Evolutionary conservation across 2,113 vertebrate species (phyloP).

Genomic region (Embiotoca jacksoni): DNA sequence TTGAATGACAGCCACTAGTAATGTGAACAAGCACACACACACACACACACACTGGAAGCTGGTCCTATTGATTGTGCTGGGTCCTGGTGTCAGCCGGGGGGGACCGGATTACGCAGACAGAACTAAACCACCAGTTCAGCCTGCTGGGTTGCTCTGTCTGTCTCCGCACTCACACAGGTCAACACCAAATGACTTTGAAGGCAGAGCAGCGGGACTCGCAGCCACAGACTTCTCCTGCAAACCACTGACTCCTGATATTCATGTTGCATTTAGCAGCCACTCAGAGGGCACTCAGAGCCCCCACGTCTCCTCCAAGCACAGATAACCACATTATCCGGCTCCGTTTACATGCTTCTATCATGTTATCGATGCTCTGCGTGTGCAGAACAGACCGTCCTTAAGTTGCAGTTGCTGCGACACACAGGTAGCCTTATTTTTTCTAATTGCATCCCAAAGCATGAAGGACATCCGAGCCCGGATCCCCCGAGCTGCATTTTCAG

Average conservation of each 20-base stretch:
- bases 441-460: conserved; percentile 43
- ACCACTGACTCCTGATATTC: background rate
- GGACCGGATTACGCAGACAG: conserved; percentile 17
- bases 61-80: conserved; percentile 28
- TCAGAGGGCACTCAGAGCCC: background rate
- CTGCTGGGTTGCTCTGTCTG: background rate
- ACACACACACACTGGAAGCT: conserved; percentile 13
- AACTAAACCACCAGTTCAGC: conserved; percentile 27
- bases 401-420: conserved; percentile 10
- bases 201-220: background rate
- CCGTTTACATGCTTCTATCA: background rate
- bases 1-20: no score
- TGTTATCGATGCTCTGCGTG: background rate
- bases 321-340: background rate
- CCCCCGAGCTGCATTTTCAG: background rate
- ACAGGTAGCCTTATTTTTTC: conserved; percentile 17
- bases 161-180: background rate
- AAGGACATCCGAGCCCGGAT: conserved; percentile 44
- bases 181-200: conserved; percentile 11
- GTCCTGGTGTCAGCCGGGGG: conserved; percentile 23
- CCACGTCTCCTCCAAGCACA: background rate
- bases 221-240: background rate
- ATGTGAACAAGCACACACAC: conserved; percentile 1
- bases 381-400: background rate
- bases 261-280: conserved; percentile 7